Evolutionary conservation across 1,140 invertebrate genomes (phyloP).

Genomic region (Heterodera schachtii): DNA sequence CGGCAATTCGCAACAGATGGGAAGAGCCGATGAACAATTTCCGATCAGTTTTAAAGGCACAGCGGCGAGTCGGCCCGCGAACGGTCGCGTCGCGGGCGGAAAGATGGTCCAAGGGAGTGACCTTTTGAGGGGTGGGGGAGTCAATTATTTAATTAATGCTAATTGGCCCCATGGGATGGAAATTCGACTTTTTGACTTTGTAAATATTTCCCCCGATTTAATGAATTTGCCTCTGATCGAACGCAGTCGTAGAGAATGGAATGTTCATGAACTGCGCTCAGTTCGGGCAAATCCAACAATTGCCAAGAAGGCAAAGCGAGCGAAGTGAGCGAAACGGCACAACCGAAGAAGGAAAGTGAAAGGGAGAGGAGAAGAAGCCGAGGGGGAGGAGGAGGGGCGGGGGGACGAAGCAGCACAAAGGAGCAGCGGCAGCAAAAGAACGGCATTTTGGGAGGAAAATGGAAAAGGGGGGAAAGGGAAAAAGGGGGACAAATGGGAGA

Average conservation of each 20-base stretch:
- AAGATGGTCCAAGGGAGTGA: conserved; percentile 36
- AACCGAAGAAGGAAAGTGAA: conserved; percentile 48
- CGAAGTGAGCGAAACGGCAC: conserved; percentile 39
- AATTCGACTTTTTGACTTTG: too few relatives aligned
- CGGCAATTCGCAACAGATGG: conserved; percentile 39
- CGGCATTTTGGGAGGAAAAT: too few relatives aligned
- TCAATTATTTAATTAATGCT: too few relatives aligned
- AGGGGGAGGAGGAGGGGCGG: conserved; percentile 36
- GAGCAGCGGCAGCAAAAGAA: background rate
- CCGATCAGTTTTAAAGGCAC: conserved; percentile 20
- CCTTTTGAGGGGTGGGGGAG: background rate
- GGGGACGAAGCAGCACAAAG: background rate
- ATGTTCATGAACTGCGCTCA: conserved; percentile 54
- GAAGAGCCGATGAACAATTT: too few relatives aligned
- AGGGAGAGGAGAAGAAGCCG: conserved; percentile 41
- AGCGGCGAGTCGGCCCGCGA: conserved; percentile 13
- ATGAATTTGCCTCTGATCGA: conserved; percentile 42
- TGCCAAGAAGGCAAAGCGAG: conserved; percentile 51
- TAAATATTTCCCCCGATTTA: background rate
- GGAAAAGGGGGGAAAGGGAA: background rate
- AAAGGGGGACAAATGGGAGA: background rate
- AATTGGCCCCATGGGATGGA: background rate
- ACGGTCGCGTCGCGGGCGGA: background rate
- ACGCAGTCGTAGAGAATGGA: conserved; percentile 59
- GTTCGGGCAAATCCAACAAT: conserved; percentile 42